Conservation (phyloP, 2,797 vertebrate species). For the Esox masquinongy region DNA sequence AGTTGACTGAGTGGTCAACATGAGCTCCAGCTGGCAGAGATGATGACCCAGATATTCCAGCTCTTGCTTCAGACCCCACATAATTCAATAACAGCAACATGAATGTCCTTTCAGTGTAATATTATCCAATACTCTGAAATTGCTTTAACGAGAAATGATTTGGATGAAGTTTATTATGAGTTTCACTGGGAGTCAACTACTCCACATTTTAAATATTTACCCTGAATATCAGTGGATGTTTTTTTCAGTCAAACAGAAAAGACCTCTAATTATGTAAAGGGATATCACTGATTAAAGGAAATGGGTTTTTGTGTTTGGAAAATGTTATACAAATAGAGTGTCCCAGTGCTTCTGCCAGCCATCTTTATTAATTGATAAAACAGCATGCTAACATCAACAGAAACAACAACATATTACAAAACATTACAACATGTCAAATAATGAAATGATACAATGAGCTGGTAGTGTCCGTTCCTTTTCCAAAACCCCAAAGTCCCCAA, state of each 20-base stretch:
- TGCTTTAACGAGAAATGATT: conserved; percentile 5
- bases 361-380: conserved; percentile 33
- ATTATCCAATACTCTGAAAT: not conserved
- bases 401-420: no score
- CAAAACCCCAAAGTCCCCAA: conserved; percentile 16
- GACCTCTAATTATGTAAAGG: not conserved
- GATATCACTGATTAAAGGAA: not conserved
- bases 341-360: not conserved
- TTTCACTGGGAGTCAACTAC: conserved; percentile 7
- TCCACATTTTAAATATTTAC: not conserved
- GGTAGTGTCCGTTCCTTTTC: conserved; percentile 29
- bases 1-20: not conserved
- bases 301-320: not conserved
- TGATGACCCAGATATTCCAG: not conserved
- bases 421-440: no score
- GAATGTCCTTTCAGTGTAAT: no score
- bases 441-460: not conserved
- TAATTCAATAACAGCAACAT: no score
- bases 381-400: no score
- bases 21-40: not conserved
- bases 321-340: conserved; percentile 13
- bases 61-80: not conserved
- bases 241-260: conserved; percentile 16
- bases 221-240: not conserved
- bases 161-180: not conserved